Conservation (phyloP, 2,113 vertebrate genomes). For the Sphaerodactylus townsendi region DNA sequence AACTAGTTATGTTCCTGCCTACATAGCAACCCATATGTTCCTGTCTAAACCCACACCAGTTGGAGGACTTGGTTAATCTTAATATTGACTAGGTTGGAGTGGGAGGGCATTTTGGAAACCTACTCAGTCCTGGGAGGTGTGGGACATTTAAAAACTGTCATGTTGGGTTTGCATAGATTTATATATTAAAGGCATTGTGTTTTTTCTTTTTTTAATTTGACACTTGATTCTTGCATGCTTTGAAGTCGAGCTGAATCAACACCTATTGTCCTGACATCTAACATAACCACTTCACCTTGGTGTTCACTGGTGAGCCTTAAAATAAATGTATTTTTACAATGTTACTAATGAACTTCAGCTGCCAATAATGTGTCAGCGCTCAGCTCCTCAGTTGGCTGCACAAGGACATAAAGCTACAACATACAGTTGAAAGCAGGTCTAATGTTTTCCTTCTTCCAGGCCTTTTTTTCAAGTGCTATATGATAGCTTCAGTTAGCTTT, state of each 20-base stretch:
- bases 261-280: background rate
- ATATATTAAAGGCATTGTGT: background rate
- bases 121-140: background rate
- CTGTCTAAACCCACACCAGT: background rate
- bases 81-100: too few relatives aligned
- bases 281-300: background rate
- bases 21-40: background rate
- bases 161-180: background rate
- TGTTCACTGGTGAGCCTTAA: background rate
- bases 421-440: background rate
- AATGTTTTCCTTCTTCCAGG: background rate
- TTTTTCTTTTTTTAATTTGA: background rate
- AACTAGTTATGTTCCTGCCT: background rate
- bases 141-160: background rate
- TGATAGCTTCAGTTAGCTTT: conserved; percentile 1
- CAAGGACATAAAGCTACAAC: background rate
- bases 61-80: background rate
- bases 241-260: background rate
- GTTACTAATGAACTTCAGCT: background rate
- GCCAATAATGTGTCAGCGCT: background rate
- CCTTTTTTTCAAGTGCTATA: background rate
- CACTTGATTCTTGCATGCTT: background rate
- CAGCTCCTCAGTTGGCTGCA: background rate
- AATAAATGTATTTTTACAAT: background rate
- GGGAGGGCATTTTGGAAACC: too few relatives aligned